Conservation (phyloP, 2,888 invertebrate genomes). For the Rhimphoctona megacephalus region DNA sequence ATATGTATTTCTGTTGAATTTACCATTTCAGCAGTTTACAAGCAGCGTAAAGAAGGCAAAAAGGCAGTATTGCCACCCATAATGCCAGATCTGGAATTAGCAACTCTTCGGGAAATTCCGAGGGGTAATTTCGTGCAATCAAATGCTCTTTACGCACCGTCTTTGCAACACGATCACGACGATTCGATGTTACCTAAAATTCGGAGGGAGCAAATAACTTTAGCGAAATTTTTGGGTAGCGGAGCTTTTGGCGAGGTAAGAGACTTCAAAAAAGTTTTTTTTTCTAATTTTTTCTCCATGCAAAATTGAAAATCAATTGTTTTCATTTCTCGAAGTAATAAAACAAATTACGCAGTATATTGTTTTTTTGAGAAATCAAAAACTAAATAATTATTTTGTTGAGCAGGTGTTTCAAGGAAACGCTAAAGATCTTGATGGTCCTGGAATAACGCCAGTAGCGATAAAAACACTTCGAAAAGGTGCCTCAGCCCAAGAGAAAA, state of each 20-base stretch:
- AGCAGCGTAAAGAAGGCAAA: conserved; percentile 89
- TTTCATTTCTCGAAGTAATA: background rate
- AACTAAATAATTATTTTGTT: background rate
- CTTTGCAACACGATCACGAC: conserved; percentile 90
- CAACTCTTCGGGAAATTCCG: conserved; percentile 94
- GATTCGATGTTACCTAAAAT: conserved; percentile 94
- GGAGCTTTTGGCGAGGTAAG: conserved; percentile 97
- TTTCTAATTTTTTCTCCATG: background rate
- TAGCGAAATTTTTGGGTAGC: conserved; percentile 95
- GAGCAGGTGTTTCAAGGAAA: conserved; percentile 93
- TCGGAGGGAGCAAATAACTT: conserved; percentile 93
- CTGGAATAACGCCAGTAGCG: conserved; percentile 91
- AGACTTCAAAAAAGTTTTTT: background rate
- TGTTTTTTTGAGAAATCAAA: background rate
- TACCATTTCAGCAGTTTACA: conserved; percentile 86
- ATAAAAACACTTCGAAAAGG: conserved; percentile 97
- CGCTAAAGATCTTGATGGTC: conserved; percentile 89
- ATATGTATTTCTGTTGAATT: background rate
- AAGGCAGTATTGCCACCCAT: conserved; percentile 88
- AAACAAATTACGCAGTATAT: background rate
- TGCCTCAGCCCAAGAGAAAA: conserved; percentile 95
- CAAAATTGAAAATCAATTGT: background rate
- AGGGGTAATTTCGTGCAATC: conserved; percentile 91
- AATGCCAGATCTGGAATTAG: conserved; percentile 93
- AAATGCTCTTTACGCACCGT: conserved; percentile 92